A percentile compares a stretch with the other conserved stretches of the same genome.
Conservation (phyloP, 2,113 vertebrate genomes). For the Uria lomvia region DNA sequence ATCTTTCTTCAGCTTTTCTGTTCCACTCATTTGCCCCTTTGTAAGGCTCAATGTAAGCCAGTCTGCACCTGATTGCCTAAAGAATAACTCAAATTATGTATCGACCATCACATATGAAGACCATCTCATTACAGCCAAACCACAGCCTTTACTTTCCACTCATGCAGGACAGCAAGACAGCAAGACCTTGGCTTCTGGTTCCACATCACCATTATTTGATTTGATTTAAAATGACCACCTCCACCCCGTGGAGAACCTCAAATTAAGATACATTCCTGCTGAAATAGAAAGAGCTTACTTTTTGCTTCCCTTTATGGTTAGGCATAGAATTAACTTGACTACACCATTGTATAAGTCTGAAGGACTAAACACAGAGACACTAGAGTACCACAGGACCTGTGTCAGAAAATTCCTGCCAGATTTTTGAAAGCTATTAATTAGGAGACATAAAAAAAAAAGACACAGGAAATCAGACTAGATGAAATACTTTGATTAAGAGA, state of each 20-base stretch:
- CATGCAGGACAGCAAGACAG: background rate
- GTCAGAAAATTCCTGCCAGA: background rate
- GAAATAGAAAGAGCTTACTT: background rate
- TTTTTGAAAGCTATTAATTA: background rate
- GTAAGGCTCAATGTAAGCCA: slow-evolving; percentile 78
- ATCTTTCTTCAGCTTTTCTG: slow-evolving; percentile 73
- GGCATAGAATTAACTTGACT: background rate
- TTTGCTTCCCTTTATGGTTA: background rate
- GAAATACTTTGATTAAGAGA: background rate
- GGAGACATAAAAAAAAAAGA: background rate
- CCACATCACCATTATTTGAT: background rate
- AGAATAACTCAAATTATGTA: slow-evolving; percentile 11
- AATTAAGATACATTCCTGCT: background rate
- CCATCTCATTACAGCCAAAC: background rate
- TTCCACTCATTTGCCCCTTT: slow-evolving; percentile 75
- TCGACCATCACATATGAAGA: background rate
- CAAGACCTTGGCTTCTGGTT: background rate
- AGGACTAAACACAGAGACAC: background rate
- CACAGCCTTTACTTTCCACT: background rate
- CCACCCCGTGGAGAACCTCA: background rate
- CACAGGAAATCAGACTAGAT: background rate
- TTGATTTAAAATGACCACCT: background rate
- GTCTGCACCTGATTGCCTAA: slow-evolving; percentile 85
- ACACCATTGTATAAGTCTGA: background rate
- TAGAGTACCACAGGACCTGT: background rate